Evolutionary conservation across 2,888 invertebrate species (phyloP).

Genomic region (Drosophila paracracens): DNA sequence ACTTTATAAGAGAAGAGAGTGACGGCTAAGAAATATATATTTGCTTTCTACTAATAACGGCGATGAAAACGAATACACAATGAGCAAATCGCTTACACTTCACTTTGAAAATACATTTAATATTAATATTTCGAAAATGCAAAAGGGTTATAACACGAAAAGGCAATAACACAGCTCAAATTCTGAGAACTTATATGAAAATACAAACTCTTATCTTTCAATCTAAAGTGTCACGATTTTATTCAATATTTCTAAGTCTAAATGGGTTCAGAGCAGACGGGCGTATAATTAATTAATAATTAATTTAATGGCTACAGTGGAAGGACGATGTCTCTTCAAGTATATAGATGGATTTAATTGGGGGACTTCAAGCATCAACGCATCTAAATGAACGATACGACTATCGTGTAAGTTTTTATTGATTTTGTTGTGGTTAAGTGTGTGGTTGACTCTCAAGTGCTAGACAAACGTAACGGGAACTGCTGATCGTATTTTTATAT

Average conservation of each 20-base stretch:
- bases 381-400: no score
- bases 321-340: no score
- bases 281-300: no score
- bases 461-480: not conserved
- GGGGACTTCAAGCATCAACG: no score
- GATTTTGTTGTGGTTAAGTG: no score
- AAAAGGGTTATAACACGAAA: slow-evolving; percentile 53
- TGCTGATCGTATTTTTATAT: not conserved
- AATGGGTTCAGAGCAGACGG: no score
- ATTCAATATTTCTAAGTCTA: not conserved
- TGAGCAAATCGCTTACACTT: slow-evolving; percentile 55
- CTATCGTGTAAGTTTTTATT: no score
- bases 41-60: slow-evolving; percentile 46
- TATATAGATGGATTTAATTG: no score
- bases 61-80: slow-evolving; percentile 34
- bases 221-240: slow-evolving; percentile 47
- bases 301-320: no score
- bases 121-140: slow-evolving; percentile 52
- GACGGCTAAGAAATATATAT: slow-evolving; percentile 35
- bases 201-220: slow-evolving; percentile 76
- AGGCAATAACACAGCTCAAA: slow-evolving; percentile 74
- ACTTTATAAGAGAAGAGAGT: slow-evolving; percentile 15
- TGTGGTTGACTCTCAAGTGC: no score
- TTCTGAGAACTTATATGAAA: slow-evolving; percentile 75
- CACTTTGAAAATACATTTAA: slow-evolving; percentile 56